Evolutionary conservation across 2,797 vertebrate species (phyloP).

Genomic region (Chloroceryle inda): DNA sequence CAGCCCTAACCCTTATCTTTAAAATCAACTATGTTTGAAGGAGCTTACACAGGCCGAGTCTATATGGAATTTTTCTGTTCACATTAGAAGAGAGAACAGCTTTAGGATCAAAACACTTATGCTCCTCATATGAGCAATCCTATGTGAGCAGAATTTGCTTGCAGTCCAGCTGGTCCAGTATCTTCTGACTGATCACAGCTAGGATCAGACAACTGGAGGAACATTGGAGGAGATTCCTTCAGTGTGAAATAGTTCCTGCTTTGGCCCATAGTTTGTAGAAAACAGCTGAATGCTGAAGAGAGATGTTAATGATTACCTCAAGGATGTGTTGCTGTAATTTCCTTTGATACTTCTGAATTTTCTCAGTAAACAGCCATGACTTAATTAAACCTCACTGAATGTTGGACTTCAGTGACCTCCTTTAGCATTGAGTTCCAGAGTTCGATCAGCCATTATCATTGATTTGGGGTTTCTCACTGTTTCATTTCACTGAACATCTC

Average conservation of each 20-base stretch:
- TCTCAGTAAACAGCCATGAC: not conserved
- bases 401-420: not conserved
- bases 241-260: not conserved
- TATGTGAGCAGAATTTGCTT: not conserved
- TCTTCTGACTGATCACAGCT: not conserved
- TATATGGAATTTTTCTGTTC: not conserved
- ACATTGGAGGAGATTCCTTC: not conserved
- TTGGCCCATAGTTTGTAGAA: not conserved
- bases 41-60: not conserved
- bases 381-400: not conserved
- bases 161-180: not conserved
- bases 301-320: fast-evolving
- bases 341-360: not conserved
- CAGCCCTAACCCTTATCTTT: not conserved
- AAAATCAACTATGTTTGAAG: not conserved
- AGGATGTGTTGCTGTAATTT: not conserved
- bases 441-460: not conserved
- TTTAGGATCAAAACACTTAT: not conserved
- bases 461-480: not conserved
- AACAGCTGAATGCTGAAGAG: not conserved
- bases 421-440: not conserved
- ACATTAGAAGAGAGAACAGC: not conserved
- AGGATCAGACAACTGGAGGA: not conserved
- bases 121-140: not conserved
- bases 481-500: not conserved